Conservation (phyloP, 2,113 vertebrate genomes). For the Cryptomyrus ogoouensis region DNA sequence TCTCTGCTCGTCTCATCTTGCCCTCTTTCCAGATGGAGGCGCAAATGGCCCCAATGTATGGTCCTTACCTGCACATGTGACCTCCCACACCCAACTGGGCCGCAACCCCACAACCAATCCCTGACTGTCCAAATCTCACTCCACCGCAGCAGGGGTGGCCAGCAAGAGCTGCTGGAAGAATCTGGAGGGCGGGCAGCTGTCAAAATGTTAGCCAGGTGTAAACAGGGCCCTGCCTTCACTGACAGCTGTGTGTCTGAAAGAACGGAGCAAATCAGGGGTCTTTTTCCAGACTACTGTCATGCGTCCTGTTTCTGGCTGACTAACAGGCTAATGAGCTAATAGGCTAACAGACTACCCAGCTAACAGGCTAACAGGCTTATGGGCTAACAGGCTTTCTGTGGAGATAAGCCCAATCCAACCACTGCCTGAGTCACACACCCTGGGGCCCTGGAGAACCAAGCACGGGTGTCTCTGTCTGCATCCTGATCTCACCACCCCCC, state of each 20-base stretch:
- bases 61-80: background rate
- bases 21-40: background rate
- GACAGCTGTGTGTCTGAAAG: background rate
- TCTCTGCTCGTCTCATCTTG: background rate
- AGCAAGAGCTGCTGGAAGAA: background rate
- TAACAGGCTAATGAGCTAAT: background rate
- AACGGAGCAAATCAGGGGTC: background rate
- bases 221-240: background rate
- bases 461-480: background rate
- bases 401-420: background rate
- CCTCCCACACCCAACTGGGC: background rate
- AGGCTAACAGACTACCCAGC: background rate
- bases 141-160: background rate
- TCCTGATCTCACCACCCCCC: background rate
- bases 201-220: background rate
- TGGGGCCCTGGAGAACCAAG: background rate
- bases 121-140: background rate
- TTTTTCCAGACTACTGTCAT: background rate
- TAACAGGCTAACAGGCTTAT: background rate
- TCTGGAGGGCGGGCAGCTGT: background rate
- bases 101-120: background rate
- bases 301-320: background rate
- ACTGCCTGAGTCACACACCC: background rate
- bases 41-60: background rate
- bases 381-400: background rate